A percentile compares a stretch with the other conserved stretches of the same genome.
phyloP scores from a whole-genome alignment of 2,797 vertebrate genomes.

The Galagoides demidoff region DNA sequence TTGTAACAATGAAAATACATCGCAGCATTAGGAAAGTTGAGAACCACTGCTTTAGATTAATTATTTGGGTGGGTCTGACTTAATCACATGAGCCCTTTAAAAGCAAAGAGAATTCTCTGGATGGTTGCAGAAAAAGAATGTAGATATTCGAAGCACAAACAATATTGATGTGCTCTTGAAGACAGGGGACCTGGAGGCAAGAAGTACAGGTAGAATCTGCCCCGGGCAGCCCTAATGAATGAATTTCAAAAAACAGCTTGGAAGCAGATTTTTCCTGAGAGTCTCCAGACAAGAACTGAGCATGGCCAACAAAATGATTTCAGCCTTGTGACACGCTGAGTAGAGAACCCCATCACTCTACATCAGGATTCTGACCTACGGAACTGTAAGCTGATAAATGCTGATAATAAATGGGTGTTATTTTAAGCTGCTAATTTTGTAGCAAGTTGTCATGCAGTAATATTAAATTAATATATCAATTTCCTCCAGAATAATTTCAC shows the following conservation, averaged over 20 bases:
- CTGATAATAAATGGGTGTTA: background rate
- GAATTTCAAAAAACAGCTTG: background rate
- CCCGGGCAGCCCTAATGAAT: background rate
- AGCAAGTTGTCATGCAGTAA: background rate
- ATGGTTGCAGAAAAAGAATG: background rate
- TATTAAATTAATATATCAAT: background rate
- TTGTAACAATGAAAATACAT: too few species aligned
- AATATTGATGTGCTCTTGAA: background rate
- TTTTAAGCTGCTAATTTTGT: background rate
- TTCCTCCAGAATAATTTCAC: background rate
- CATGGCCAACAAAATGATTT: background rate
- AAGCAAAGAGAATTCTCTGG: background rate
- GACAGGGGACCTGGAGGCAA: background rate
- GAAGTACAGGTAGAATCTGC: background rate
- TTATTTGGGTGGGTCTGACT: background rate
- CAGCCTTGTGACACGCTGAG: background rate
- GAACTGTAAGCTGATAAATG: background rate
- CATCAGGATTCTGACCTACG: background rate
- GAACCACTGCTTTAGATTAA: too few species aligned
- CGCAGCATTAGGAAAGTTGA: too few species aligned
- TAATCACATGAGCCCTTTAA: background rate
- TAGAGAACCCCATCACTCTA: background rate
- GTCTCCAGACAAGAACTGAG: background rate
- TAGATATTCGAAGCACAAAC: background rate
- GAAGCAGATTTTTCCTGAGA: background rate